These are phyloP conservation scores for Saguinus midas DNA, from an alignment of 2,113 vertebrate species.

Conservation along the genomic window DNA sequence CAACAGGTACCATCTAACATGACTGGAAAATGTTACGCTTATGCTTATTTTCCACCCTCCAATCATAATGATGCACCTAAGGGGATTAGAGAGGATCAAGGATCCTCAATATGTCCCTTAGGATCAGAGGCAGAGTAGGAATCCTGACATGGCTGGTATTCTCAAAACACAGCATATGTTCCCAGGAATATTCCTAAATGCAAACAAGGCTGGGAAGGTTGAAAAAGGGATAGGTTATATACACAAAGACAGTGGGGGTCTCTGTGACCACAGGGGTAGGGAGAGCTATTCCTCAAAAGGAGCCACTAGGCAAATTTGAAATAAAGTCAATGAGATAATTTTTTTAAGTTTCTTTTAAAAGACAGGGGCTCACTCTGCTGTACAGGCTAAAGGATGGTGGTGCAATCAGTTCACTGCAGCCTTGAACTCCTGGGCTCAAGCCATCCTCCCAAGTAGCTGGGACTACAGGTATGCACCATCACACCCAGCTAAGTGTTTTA, in stretches of 20 bases:
- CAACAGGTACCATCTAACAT: background rate
- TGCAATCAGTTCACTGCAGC: too few relatives aligned
- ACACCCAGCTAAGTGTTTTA: too few relatives aligned
- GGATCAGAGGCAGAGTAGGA: background rate
- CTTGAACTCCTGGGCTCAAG: too few relatives aligned
- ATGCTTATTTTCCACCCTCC: background rate
- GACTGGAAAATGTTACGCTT: background rate
- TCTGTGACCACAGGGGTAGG: background rate
- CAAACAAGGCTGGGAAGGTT: background rate
- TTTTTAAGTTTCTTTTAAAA: too few relatives aligned
- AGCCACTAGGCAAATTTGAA: background rate
- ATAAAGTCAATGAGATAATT: background rate
- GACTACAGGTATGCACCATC: too few relatives aligned
- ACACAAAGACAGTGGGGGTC: background rate
- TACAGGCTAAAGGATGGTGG: too few relatives aligned
- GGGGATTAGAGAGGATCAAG: background rate
- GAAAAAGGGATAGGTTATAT: background rate
- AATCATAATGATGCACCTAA: background rate
- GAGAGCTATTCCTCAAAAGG: background rate
- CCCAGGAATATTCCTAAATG: constrained; percentile 54
- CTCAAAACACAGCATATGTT: constrained; percentile 49
- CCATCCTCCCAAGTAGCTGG: too few relatives aligned
- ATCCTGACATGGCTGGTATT: constrained; percentile 1
- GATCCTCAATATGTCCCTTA: background rate
- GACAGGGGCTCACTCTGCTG: too few relatives aligned